Percentiles rank a stretch among this genome's conserved stretches.
Conservation (phyloP, 2,113 vertebrate species). For the Gnathonemus longibarbis region DNA sequence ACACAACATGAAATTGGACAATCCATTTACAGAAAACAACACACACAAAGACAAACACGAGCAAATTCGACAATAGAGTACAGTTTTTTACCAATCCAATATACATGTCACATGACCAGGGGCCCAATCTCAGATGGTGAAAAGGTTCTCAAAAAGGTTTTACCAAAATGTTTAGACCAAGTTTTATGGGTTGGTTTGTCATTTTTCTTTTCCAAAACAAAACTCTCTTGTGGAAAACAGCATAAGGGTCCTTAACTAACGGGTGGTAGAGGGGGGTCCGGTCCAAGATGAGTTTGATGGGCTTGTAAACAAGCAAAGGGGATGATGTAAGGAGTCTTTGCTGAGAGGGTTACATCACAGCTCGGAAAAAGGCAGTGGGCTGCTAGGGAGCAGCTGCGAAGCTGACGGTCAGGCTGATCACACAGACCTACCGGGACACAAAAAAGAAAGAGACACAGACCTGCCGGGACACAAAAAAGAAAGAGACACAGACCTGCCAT, state of each 20-base stretch:
- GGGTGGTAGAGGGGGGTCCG: background rate
- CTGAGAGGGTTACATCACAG: constrained; percentile 20
- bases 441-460: constrained; percentile 27
- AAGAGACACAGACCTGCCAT: constrained; percentile 20
- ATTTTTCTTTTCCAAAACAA: background rate
- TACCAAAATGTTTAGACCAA: background rate
- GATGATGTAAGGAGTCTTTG: background rate
- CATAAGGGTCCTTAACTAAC: background rate
- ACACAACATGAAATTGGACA: background rate
- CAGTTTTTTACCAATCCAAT: background rate
- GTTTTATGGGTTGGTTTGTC: background rate
- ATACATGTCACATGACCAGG: background rate
- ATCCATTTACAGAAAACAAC: background rate
- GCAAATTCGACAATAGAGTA: background rate
- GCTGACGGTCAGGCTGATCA: background rate
- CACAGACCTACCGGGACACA: background rate
- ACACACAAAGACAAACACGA: background rate
- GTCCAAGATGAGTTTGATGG: background rate
- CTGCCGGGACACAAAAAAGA: background rate
- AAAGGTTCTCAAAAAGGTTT: background rate
- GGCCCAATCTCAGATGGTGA: background rate
- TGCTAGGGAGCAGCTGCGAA: background rate
- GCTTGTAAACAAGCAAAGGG: constrained; percentile 3
- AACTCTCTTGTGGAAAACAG: background rate
- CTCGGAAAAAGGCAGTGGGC: background rate